Evolutionary conservation across 2,888 invertebrate species (phyloP).

Genomic region (Stramonita haemastoma): DNA sequence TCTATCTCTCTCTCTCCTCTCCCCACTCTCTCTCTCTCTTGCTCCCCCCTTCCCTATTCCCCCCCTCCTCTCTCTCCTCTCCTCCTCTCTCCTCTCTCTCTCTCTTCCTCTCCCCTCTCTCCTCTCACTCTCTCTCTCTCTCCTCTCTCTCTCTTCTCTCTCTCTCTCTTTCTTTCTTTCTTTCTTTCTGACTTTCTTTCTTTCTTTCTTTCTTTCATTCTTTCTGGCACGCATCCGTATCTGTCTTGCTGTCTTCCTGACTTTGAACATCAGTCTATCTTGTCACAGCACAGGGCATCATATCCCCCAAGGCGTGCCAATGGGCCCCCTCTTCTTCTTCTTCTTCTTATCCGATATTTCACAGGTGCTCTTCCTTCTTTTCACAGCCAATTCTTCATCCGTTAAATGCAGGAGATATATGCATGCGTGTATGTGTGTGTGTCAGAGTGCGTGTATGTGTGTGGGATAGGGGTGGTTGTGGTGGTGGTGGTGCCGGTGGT

Average conservation of each 20-base stretch:
- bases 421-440: too few relatives aligned
- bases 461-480: too few relatives aligned
- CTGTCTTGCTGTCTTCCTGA: not conserved
- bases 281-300: not conserved
- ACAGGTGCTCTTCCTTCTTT: not conserved
- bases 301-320: too few relatives aligned
- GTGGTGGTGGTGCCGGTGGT: too few relatives aligned
- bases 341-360: not conserved
- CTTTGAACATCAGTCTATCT: not conserved
- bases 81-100: not conserved
- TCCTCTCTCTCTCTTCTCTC: not conserved
- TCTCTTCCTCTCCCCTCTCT: not conserved
- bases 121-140: not conserved
- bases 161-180: not conserved
- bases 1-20: too few relatives aligned
- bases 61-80: not conserved
- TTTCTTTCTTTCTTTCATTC: not conserved
- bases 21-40: not conserved
- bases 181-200: not conserved
- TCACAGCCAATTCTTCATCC: too few relatives aligned
- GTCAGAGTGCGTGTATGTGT: too few relatives aligned
- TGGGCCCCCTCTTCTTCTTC: not conserved
- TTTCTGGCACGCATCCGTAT: not conserved
- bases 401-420: too few relatives aligned
- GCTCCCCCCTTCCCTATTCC: not conserved